Percentiles rank a stretch among this genome's conserved stretches.
These are phyloP conservation scores for Hipparchia semele DNA, from an alignment of 2,888 invertebrate genomes.

Conservation along the genomic window DNA sequence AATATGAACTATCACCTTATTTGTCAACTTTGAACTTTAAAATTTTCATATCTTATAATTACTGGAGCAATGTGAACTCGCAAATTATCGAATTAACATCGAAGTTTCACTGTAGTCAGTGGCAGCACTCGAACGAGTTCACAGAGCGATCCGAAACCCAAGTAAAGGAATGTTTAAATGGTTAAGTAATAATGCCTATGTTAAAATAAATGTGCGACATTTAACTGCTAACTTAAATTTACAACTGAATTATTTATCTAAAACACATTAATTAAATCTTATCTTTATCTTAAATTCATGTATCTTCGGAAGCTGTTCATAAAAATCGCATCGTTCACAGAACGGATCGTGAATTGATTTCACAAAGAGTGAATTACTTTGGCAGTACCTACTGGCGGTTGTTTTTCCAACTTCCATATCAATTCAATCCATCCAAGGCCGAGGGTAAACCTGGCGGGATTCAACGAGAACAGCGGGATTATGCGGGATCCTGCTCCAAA, in stretches of 20 bases:
- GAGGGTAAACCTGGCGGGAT: too few species aligned
- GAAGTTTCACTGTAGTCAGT: background rate
- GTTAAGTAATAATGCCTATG: conserved; percentile 83
- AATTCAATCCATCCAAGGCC: conserved; percentile 60
- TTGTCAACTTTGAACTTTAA: conserved; percentile 79
- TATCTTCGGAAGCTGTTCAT: conserved; percentile 74
- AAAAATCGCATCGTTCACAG: conserved; percentile 79
- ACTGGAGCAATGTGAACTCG: conserved; percentile 67
- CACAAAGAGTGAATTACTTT: conserved; percentile 78
- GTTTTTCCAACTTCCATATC: conserved; percentile 46
- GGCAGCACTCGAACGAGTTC: conserved; percentile 47
- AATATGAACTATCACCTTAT: conserved; percentile 76
- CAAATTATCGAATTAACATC: conserved; percentile 17
- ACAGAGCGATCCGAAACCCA: conserved; percentile 70
- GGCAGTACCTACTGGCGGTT: conserved; percentile 77
- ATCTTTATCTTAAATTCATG: conserved; percentile 75
- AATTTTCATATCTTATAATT: conserved; percentile 77
- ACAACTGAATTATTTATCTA: conserved; percentile 81
- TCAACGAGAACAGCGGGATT: too few species aligned
- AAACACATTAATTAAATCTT: conserved; percentile 70
- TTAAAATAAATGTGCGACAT: conserved; percentile 76
- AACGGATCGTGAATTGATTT: conserved; percentile 78
- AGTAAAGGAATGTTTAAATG: conserved; percentile 82
- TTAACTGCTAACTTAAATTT: conserved; percentile 82
- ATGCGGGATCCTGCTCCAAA: too few species aligned